These are phyloP conservation scores for Opisthocomus hoazin DNA, from an alignment of 2,113 vertebrate species.

Conservation along the genomic window DNA sequence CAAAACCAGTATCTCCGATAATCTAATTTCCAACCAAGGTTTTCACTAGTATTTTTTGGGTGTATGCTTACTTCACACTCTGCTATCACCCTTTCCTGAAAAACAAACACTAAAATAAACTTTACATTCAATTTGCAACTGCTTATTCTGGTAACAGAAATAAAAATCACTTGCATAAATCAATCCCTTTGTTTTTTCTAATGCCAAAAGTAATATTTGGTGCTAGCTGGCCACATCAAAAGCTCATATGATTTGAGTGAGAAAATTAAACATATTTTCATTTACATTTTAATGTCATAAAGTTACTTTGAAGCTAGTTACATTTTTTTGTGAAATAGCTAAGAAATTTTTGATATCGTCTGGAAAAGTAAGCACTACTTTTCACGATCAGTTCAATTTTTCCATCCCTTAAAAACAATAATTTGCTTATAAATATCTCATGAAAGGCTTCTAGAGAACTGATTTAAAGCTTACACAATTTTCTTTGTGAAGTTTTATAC, in stretches of 20 bases:
- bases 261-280: background rate
- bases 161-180: background rate
- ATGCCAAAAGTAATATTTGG: constrained; percentile 15
- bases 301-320: background rate
- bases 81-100: background rate
- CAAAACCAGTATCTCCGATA: background rate
- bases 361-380: background rate
- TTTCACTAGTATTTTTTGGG: background rate
- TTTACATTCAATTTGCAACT: constrained; percentile 9
- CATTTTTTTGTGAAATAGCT: background rate
- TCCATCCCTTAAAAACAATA: background rate
- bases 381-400: background rate
- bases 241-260: background rate
- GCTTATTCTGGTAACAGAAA: constrained; percentile 16
- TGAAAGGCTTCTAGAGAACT: background rate
- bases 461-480: background rate
- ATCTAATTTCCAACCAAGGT: background rate
- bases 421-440: constrained; percentile 7
- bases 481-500: background rate
- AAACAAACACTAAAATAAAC: constrained; percentile 10
- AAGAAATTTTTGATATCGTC: background rate
- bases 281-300: background rate
- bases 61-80: background rate
- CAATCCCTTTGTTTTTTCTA: background rate
- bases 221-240: constrained; percentile 46